Evolutionary conservation across 1,140 invertebrate genomes (phyloP).

Genomic region (Philotrypesis tridentata): DNA sequence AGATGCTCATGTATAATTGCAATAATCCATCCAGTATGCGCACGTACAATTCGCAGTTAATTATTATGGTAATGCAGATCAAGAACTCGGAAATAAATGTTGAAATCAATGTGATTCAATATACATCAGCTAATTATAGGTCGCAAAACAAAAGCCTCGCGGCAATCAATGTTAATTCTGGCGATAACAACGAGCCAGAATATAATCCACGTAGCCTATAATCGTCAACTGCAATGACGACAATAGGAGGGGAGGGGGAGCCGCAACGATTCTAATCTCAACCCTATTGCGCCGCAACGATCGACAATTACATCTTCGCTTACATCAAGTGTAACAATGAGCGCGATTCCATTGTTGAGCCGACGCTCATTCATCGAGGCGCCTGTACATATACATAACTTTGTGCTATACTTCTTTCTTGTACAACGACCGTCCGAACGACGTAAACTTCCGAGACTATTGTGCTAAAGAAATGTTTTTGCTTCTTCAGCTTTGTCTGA

Average conservation of each 20-base stretch:
- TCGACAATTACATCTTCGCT: conserved; percentile 40
- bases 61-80: too few species aligned
- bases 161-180: background rate
- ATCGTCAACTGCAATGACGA: background rate
- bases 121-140: too few species aligned
- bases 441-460: background rate
- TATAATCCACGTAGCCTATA: background rate
- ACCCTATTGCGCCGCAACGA: background rate
- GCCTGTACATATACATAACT: background rate
- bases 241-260: background rate
- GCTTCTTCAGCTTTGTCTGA: too few species aligned
- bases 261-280: background rate
- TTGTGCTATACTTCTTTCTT: background rate
- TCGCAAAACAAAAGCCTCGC: background rate
- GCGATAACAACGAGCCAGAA: background rate
- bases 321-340: conserved; percentile 43
- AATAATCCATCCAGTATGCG: too few species aligned
- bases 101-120: background rate
- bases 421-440: background rate
- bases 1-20: too few species aligned
- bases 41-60: too few species aligned
- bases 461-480: background rate
- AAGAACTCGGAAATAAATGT: background rate
- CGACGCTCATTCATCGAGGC: conserved; percentile 22
- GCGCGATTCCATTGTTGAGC: conserved; percentile 17